These are phyloP conservation scores for Pectinophora gossypiella DNA, from an alignment of 1,140 invertebrate species.

Conservation along the genomic window DNA sequence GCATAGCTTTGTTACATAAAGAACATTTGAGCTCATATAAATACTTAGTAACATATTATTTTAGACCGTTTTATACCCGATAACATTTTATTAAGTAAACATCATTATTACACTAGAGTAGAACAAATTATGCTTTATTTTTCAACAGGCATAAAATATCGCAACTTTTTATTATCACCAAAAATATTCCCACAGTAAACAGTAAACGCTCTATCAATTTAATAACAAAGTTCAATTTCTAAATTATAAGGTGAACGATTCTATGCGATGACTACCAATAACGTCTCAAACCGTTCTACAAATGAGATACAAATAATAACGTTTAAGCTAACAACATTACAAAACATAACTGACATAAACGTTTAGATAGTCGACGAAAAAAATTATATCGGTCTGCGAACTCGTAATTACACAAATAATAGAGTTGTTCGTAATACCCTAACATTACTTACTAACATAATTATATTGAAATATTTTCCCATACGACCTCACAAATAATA, in stretches of 20 bases:
- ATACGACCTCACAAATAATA: conserved; percentile 15
- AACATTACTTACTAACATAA: conserved; percentile 40
- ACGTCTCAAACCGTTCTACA: background rate
- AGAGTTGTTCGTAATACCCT: conserved; percentile 39
- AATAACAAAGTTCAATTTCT: background rate
- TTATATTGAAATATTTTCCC: conserved; percentile 40
- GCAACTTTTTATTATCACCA: too few species aligned
- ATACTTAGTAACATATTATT: too few species aligned
- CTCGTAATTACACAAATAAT: conserved; percentile 51
- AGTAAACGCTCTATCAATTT: too few species aligned
- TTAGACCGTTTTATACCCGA: too few species aligned
- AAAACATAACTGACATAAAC: conserved; percentile 11
- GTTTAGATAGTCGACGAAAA: conserved; percentile 23
- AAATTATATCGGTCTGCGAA: conserved; percentile 35
- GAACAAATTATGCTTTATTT: too few species aligned
- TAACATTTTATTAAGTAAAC: too few species aligned
- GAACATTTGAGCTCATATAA: too few species aligned
- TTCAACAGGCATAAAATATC: too few species aligned
- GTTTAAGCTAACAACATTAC: conserved; percentile 8
- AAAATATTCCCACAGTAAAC: too few species aligned
- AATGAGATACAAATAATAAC: conserved; percentile 5
- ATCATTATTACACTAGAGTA: too few species aligned
- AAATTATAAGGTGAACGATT: background rate
- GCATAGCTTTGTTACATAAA: too few species aligned
- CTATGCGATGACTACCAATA: background rate